phyloP scores from a whole-genome alignment of 2,113 vertebrate species.

The Sceloporus tristichus region DNA sequence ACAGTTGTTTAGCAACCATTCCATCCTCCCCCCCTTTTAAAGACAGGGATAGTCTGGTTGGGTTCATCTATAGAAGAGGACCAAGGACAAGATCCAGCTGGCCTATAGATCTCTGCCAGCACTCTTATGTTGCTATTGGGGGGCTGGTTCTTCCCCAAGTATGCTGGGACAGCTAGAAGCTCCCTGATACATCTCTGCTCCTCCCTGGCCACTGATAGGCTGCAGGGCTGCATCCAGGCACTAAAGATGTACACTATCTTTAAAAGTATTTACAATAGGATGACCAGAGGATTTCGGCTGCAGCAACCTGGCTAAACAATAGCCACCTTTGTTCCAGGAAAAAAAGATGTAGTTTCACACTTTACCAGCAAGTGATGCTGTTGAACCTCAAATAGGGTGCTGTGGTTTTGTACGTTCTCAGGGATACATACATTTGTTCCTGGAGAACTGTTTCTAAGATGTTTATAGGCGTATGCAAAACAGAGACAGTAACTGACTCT shows the following conservation, averaged over 20 bases:
- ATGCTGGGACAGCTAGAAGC: too few species aligned
- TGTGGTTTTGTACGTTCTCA: not conserved
- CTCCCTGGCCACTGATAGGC: too few species aligned
- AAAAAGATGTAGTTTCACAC: not conserved
- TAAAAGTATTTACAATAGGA: too few species aligned
- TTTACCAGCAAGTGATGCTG: conserved; percentile 22
- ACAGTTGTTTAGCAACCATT: too few species aligned
- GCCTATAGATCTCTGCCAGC: too few species aligned
- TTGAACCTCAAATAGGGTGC: conserved; percentile 2
- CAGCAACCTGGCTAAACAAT: not conserved
- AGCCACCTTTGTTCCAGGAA: not conserved
- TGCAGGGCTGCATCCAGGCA: too few species aligned
- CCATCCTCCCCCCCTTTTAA: not conserved
- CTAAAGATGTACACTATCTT: too few species aligned
- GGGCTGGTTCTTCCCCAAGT: too few species aligned
- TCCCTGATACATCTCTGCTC: too few species aligned
- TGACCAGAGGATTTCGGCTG: too few species aligned
- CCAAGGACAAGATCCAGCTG: not conserved
- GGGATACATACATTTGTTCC: not conserved
- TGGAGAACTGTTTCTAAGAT: not conserved
- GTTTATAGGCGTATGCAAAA: not conserved
- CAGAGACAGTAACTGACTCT: not conserved
- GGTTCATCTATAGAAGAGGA: not conserved
- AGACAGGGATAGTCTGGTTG: not conserved
- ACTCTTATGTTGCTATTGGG: too few species aligned